Evolutionary conservation across 92 coral and sea anemone genomes (phyloP).

Genomic region (Parazoanthus atlanticus): DNA sequence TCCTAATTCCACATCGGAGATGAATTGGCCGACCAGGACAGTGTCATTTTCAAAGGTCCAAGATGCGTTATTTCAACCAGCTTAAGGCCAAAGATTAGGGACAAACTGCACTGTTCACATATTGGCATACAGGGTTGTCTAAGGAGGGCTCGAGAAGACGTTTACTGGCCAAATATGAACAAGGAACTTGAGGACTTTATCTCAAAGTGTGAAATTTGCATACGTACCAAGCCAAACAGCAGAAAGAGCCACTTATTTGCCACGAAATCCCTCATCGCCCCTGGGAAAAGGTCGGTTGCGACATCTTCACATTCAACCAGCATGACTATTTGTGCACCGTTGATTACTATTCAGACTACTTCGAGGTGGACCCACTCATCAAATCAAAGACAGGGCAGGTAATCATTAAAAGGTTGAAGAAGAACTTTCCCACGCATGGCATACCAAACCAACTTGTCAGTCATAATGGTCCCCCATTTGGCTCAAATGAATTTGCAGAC

Average conservation of each 20-base stretch:
- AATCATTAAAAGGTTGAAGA: constrained; percentile 47
- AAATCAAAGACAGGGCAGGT: constrained; percentile 52
- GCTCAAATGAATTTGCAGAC: constrained; percentile 29
- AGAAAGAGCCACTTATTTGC: constrained; percentile 54
- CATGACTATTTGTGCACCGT: constrained; percentile 51
- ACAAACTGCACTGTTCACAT: constrained; percentile 51
- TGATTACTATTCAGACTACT: constrained; percentile 54
- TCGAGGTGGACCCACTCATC: constrained; percentile 50
- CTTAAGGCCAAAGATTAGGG: constrained; percentile 44
- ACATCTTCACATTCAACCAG: constrained; percentile 50
- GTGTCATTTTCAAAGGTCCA: constrained; percentile 26
- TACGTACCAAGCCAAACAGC: constrained; percentile 39
- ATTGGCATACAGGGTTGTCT: constrained; percentile 50
- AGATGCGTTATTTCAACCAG: constrained; percentile 21
- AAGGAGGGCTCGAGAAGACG: constrained; percentile 58
- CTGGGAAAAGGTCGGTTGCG: constrained; percentile 53
- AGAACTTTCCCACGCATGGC: constrained; percentile 55
- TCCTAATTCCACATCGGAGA: constrained; percentile 40
- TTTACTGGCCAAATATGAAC: constrained; percentile 54
- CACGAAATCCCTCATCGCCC: constrained; percentile 52
- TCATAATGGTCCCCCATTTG: constrained; percentile 57
- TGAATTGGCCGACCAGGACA: constrained; percentile 46
- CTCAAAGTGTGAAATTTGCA: constrained; percentile 53
- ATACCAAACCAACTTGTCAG: constrained; percentile 46
- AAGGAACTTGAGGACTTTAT: constrained; percentile 38